Evolutionary conservation across 2,888 invertebrate species (phyloP), one percentile per base, ranked within the genome.

Genomic region (Eulithis testata): DNA sequence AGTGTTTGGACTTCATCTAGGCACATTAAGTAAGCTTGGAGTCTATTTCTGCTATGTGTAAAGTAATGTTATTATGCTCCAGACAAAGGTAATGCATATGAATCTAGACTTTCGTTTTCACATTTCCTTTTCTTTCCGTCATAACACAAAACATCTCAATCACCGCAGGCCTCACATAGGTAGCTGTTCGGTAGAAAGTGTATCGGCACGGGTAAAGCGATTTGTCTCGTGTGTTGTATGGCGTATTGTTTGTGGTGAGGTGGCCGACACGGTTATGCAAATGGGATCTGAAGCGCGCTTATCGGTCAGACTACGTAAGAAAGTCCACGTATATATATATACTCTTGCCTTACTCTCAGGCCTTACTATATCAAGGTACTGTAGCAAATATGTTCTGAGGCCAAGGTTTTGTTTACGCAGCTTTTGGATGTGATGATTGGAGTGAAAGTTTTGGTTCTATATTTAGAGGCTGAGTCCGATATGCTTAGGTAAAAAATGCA

Each of bases 171-270:
- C 21, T 21, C 21, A 21, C 21, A 21, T 21, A n/a, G n/a, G n/a
- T n/a, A 21, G 21, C 21, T 21, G 21, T 61, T 64, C 55, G 36
- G 66, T 70, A 69, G 73, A 73, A 72, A 73, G 71, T 70, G 73
- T 69, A 71, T 70, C 65, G 66, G 57, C 55, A 62, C 59, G 45
- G 47, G 63, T 63, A 54, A 71, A 67, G 62, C 70, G 57, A 65
- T 70, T 68, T 21, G 69, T 65, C 63, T 59, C 63, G 63, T 67
- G 51, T 66, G 43, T 31, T 50, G 47, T 53, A 31, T 57, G 14
- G 8, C 11, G 14, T 54, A 54, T 52, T 43, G 62, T 63, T 40
- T 31, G 54, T 62, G 61, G 53, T 68, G 60, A 55, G 60, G 31
- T 59, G 57, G 52, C 53, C 49, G 54, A 21, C 60, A 67, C 59